Evolutionary conservation across 2,888 invertebrate genomes (phyloP).

Genomic region (Dermolepida albohirtum): DNA sequence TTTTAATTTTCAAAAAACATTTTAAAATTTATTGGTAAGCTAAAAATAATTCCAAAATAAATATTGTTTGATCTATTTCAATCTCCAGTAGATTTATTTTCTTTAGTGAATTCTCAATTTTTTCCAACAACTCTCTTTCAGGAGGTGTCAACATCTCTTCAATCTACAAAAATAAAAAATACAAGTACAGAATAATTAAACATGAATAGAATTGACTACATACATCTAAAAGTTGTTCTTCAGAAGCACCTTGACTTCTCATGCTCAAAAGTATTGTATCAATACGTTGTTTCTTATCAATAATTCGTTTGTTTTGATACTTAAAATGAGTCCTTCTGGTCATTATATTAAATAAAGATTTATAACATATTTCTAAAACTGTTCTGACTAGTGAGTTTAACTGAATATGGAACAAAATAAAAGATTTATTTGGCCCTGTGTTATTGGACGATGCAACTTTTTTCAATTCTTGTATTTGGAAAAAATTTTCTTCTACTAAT

Average conservation of each 20-base stretch:
- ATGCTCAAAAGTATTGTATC: conserved; percentile 85
- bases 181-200: background rate
- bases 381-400: conserved; percentile 76
- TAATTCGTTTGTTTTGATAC: conserved; percentile 78
- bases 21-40: conserved; percentile 37
- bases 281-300: conserved; percentile 88
- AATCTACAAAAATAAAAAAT: conserved; percentile 68
- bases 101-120: conserved; percentile 79
- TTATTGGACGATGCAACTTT: conserved; percentile 70
- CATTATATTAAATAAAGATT: conserved; percentile 77
- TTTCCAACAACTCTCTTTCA: conserved; percentile 80
- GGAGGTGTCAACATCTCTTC: conserved; percentile 90
- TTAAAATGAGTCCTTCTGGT: conserved; percentile 75
- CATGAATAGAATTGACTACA: conserved; percentile 49
- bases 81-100: conserved; percentile 83
- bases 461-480: conserved; percentile 77
- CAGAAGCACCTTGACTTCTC: conserved; percentile 81
- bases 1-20: background rate
- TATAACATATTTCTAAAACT: conserved; percentile 77
- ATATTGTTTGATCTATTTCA: conserved; percentile 79
- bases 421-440: conserved; percentile 83
- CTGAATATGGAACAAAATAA: conserved; percentile 81
- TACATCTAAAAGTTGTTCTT: conserved; percentile 84
- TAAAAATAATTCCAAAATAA: conserved; percentile 40
- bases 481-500: conserved; percentile 83